These are phyloP conservation scores for Phaedon cochleariae DNA, from an alignment of 2,888 invertebrate genomes.

Conservation along the genomic window DNA sequence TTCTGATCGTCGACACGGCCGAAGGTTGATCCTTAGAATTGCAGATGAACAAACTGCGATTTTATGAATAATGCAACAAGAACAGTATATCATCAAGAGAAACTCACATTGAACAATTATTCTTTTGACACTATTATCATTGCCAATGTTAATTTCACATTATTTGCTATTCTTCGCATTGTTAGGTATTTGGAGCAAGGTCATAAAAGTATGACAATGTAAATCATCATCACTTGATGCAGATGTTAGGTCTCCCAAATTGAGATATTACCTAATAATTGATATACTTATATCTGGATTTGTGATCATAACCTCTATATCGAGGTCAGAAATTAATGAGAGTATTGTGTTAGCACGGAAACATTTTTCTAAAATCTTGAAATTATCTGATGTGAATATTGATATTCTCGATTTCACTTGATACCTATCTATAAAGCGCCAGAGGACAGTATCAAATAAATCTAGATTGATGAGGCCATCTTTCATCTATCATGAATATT, in stretches of 20 bases:
- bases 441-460: too few relatives aligned
- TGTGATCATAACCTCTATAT: too few relatives aligned
- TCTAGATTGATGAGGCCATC: too few relatives aligned
- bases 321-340: too few relatives aligned
- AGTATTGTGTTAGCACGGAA: too few relatives aligned
- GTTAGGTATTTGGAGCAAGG: constrained; percentile 19
- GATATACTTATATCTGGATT: too few relatives aligned
- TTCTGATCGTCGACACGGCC: not conserved
- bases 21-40: constrained; percentile 12
- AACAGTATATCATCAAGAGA: not conserved
- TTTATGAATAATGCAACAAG: constrained; percentile 4
- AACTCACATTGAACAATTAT: not conserved
- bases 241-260: not conserved
- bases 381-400: too few relatives aligned
- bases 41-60: not conserved
- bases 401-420: too few relatives aligned
- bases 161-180: constrained; percentile 15
- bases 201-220: constrained; percentile 8
- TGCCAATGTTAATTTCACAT: constrained; percentile 18
- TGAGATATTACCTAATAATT: too few relatives aligned
- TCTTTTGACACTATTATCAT: not conserved
- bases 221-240: not conserved
- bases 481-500: too few relatives aligned
- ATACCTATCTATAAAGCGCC: too few relatives aligned
- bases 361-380: too few relatives aligned